A percentile compares a stretch with the other conserved stretches of the same genome.
phyloP scores from a whole-genome alignment of 2,113 vertebrate genomes.

The Osmerus mordax region DNA sequence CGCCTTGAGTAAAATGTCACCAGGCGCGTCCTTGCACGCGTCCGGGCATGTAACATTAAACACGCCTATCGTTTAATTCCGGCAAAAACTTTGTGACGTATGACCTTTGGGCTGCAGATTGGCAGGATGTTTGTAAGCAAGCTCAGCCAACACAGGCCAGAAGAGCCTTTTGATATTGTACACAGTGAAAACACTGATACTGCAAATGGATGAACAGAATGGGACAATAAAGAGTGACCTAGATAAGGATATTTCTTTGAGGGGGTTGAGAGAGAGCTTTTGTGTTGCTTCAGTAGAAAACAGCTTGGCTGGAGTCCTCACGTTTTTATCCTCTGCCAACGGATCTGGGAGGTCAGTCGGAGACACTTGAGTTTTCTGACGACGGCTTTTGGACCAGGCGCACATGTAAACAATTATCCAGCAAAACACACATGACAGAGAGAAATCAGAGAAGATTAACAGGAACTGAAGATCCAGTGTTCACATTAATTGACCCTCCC shows the following conservation, averaged over 20 bases:
- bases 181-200: slow-evolving; percentile 22
- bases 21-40: slow-evolving; percentile 12
- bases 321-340: slow-evolving; percentile 63
- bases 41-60: slow-evolving; percentile 18
- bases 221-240: slow-evolving; percentile 38
- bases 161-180: slow-evolving; percentile 11
- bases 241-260: slow-evolving; percentile 40
- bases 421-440: slow-evolving; percentile 57
- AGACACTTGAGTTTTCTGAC: slow-evolving; percentile 40
- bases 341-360: slow-evolving; percentile 48
- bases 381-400: slow-evolving; percentile 51
- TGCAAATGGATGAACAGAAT: slow-evolving; percentile 15
- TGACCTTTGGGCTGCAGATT: neutral
- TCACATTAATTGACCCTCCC: slow-evolving; percentile 40
- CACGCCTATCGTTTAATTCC: slow-evolving; percentile 26
- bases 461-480: slow-evolving; percentile 40
- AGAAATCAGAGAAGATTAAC: slow-evolving; percentile 52
- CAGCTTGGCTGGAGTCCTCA: slow-evolving; percentile 48
- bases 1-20: slow-evolving; percentile 37
- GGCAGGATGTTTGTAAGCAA: slow-evolving; percentile 25
- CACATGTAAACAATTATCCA: slow-evolving; percentile 71
- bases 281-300: slow-evolving; percentile 36
- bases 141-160: slow-evolving; percentile 7
- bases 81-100: slow-evolving; percentile 28
- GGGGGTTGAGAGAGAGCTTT: neutral